These are phyloP conservation scores for Tenebrio molitor DNA, from an alignment of 1,140 invertebrate species.

Conservation along the genomic window DNA sequence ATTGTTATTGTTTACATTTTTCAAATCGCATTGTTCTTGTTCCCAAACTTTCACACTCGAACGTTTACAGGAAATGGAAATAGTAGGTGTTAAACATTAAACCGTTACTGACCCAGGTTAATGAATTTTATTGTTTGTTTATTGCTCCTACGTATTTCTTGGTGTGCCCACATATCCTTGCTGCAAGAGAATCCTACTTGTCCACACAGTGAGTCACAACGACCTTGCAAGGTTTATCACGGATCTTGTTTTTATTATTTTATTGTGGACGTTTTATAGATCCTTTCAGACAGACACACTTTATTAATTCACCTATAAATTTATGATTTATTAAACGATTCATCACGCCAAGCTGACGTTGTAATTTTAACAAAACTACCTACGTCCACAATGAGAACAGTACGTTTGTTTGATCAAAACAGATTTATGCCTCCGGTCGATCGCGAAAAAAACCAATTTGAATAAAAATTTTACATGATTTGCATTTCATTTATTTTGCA, in stretches of 20 bases:
- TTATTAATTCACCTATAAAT: constrained; percentile 12
- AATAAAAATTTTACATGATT: constrained; percentile 3
- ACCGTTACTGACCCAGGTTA: constrained; percentile 29
- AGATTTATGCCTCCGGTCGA: too few species aligned
- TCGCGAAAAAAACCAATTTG: too few species aligned
- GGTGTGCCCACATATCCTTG: constrained; percentile 21
- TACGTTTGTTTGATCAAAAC: too few species aligned
- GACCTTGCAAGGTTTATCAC: constrained; percentile 24
- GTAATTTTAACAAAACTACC: constrained; percentile 11
- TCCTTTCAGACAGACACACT: not conserved
- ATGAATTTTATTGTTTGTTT: constrained; percentile 32
- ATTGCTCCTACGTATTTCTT: constrained; percentile 18
- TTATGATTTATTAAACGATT: not conserved
- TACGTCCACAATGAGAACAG: not conserved
- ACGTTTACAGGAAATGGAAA: too few species aligned
- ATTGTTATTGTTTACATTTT: too few species aligned
- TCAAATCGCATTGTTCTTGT: too few species aligned
- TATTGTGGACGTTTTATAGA: constrained; percentile 7
- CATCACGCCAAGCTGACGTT: not conserved
- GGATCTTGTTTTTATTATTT: constrained; percentile 6
- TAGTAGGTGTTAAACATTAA: too few species aligned
- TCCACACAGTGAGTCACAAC: constrained; percentile 7
- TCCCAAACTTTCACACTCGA: too few species aligned
- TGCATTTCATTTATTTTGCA: too few species aligned
- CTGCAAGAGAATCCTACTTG: constrained; percentile 6